A percentile compares a stretch with the other conserved stretches of the same genome.
Conservation (phyloP, 2,888 invertebrate genomes). For the Tipula confusa region DNA sequence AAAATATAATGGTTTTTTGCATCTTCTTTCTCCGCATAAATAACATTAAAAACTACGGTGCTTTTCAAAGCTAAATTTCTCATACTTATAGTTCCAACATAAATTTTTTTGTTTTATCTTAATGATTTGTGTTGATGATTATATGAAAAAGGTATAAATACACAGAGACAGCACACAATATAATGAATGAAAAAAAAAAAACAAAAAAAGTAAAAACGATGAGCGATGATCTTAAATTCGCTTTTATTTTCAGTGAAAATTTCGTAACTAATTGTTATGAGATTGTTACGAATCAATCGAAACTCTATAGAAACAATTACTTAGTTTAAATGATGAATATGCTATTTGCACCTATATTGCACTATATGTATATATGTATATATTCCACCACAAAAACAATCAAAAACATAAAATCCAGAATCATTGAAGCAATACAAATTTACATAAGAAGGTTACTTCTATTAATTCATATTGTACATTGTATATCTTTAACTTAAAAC, state of each 20-base stretch:
- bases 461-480: neutral
- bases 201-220: neutral
- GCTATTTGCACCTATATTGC: neutral
- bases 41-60: neutral
- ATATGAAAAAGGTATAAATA: neutral
- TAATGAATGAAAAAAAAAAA: neutral
- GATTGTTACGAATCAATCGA: neutral
- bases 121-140: slow-evolving; percentile 1
- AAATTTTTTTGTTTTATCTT: neutral
- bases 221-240: slow-evolving; percentile 1
- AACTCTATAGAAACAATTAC: neutral
- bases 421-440: neutral
- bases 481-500: neutral
- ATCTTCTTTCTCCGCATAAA: neutral
- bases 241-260: slow-evolving; percentile 25
- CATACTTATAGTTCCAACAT: neutral
- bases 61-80: neutral
- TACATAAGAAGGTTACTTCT: neutral
- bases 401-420: too few species aligned
- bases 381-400: too few species aligned
- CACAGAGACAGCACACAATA: neutral
- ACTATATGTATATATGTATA: too few species aligned
- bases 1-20: neutral
- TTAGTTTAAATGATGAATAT: neutral
- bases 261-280: neutral